Evolutionary conservation across 2,888 invertebrate species (phyloP).

Genomic region (Platycheirus albimanus): DNA sequence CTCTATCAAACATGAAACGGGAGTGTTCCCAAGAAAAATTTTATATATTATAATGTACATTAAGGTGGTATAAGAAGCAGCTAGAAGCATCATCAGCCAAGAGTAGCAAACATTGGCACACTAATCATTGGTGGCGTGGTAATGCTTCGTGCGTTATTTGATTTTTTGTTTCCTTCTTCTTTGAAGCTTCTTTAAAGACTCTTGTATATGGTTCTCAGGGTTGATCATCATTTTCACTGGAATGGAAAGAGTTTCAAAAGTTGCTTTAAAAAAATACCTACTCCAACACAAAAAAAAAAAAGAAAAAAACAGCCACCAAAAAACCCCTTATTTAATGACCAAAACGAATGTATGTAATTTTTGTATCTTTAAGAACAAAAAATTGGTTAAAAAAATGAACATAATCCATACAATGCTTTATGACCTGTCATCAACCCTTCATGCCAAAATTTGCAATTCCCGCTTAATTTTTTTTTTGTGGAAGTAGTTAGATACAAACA

Average conservation of each 20-base stretch:
- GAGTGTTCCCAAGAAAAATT: slow-evolving; percentile 66
- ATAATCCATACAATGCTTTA: not conserved
- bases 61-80: no score
- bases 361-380: slow-evolving; percentile 4
- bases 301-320: slow-evolving; percentile 10
- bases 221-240: not conserved
- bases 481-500: not conserved
- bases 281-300: not conserved
- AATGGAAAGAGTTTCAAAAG: slow-evolving; percentile 15
- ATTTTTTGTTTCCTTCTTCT: slow-evolving; percentile 13
- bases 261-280: slow-evolving; percentile 14
- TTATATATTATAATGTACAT: slow-evolving; percentile 23
- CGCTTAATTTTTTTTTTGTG: no score
- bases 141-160: slow-evolving; percentile 66
- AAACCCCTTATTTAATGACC: slow-evolving; percentile 52
- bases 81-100: no score
- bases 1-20: slow-evolving; percentile 66
- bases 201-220: no score
- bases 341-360: slow-evolving; percentile 32
- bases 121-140: slow-evolving; percentile 63
- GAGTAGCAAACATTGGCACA: slow-evolving; percentile 44
- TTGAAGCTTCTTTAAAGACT: no score
- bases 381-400: not conserved
- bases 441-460: slow-evolving; percentile 26
- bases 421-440: slow-evolving; percentile 38